Evolutionary conservation across 2,888 invertebrate genomes (phyloP).

Genomic region (Gymnosoma rotundatum): DNA sequence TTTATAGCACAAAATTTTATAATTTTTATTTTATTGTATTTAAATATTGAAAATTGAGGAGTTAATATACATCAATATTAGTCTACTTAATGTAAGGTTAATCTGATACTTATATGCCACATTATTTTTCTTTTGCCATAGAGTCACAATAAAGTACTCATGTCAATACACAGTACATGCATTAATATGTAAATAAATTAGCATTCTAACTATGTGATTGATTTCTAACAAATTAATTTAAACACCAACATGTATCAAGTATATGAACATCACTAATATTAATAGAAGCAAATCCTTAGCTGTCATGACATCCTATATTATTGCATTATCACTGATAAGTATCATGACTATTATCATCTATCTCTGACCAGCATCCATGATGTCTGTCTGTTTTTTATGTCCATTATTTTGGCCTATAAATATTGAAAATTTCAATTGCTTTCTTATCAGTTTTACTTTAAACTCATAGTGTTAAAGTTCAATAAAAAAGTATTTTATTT

Average conservation of each 20-base stretch:
- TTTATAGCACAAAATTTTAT: too few relatives aligned
- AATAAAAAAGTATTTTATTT: neutral
- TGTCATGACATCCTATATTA: conserved; percentile 45
- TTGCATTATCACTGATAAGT: conserved; percentile 12
- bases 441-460: conserved; percentile 60
- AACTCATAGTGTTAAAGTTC: conserved; percentile 47
- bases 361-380: neutral
- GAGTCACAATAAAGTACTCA: neutral
- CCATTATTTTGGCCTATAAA: conserved; percentile 63
- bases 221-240: conserved; percentile 57
- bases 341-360: conserved; percentile 6
- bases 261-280: neutral
- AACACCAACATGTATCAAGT: conserved; percentile 20
- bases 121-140: neutral
- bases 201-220: conserved; percentile 36
- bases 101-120: neutral
- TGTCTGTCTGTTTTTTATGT: neutral
- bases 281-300: conserved; percentile 44
- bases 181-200: conserved; percentile 1
- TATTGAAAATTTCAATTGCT: conserved; percentile 56
- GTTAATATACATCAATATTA: too few relatives aligned
- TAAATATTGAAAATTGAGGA: too few relatives aligned
- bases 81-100: neutral
- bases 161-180: neutral
- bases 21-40: too few relatives aligned